Evolutionary conservation across 1,140 invertebrate genomes (phyloP).

Genomic region (Subanguina moxae): DNA sequence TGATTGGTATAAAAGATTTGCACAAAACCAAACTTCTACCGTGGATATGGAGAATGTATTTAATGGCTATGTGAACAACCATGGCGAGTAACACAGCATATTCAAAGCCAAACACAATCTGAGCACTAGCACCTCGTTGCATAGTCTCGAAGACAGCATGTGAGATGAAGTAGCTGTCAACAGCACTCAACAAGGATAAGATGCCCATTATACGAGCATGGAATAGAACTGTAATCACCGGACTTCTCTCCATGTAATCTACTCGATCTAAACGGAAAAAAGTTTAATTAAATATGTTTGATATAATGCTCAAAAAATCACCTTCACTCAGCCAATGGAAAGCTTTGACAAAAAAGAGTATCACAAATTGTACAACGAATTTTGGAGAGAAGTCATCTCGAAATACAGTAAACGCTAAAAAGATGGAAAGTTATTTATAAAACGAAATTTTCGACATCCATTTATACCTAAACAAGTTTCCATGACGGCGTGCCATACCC

Average conservation of each 20-base stretch:
- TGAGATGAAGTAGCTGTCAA: constrained; percentile 84
- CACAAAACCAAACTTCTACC: background rate
- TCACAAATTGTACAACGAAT: constrained; percentile 93
- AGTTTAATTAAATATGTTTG: no score
- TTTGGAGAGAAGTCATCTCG: constrained; percentile 97
- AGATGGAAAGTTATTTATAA: constrained; percentile 65
- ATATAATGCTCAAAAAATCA: no score
- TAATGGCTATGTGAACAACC: constrained; percentile 85
- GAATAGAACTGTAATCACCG: constrained; percentile 89
- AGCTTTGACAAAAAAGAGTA: constrained; percentile 93
- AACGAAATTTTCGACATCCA: background rate
- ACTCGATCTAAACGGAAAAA: constrained; percentile 69
- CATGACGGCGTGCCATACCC: constrained; percentile 96
- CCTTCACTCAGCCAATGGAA: constrained; percentile 96
- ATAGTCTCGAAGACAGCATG: constrained; percentile 92
- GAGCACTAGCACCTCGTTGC: constrained; percentile 88
- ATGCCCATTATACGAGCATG: constrained; percentile 83
- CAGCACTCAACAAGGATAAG: constrained; percentile 72
- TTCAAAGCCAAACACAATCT: constrained; percentile 98
- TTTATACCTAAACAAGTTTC: constrained; percentile 74
- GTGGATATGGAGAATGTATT: constrained; percentile 68
- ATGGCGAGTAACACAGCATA: constrained; percentile 94
- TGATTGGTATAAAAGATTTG: background rate
- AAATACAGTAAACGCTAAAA: constrained; percentile 96
- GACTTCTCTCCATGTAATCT: constrained; percentile 99